A percentile compares a stretch with the other conserved stretches of the same genome.
phyloP scores from a whole-genome alignment of 37 sponge, comb jelly and placozoan species.

The Aplysina aerophoba region DNA sequence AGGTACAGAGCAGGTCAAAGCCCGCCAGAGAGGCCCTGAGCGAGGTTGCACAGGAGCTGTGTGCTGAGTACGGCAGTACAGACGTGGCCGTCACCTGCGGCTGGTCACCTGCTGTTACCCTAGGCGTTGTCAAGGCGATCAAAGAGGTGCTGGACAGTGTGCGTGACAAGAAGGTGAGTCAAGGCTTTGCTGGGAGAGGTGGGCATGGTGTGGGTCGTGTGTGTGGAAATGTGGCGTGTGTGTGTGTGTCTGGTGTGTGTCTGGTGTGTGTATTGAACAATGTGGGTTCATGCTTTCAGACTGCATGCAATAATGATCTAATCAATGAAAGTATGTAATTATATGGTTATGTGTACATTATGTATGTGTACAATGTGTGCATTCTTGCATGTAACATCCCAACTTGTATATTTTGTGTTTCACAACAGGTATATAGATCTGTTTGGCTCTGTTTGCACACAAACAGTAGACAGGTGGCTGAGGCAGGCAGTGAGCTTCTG shows the following conservation, averaged over 20 bases:
- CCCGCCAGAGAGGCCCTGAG: conserved; percentile 12
- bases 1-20: not conserved
- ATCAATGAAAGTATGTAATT: no score
- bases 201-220: conserved; percentile 28
- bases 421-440: no score
- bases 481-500: no score
- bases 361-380: not conserved
- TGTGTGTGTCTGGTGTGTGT: conserved; percentile 4
- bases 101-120: conserved; percentile 19
- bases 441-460: no score
- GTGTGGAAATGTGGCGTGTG: conserved; percentile 12
- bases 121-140: conserved; percentile 2
- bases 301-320: no score
- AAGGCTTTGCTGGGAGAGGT: not conserved
- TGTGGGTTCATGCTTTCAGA: no score
- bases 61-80: not conserved
- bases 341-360: not conserved
- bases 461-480: no score
- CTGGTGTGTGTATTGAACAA: no score
- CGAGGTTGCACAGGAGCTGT: not conserved
- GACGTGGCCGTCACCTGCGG: not conserved
- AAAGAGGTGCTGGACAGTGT: not conserved
- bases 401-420: no score
- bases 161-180: not conserved
- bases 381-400: no score